These are phyloP conservation scores for Tamias sibiricus DNA, from an alignment of 2,113 vertebrate species.

Conservation along the genomic window DNA sequence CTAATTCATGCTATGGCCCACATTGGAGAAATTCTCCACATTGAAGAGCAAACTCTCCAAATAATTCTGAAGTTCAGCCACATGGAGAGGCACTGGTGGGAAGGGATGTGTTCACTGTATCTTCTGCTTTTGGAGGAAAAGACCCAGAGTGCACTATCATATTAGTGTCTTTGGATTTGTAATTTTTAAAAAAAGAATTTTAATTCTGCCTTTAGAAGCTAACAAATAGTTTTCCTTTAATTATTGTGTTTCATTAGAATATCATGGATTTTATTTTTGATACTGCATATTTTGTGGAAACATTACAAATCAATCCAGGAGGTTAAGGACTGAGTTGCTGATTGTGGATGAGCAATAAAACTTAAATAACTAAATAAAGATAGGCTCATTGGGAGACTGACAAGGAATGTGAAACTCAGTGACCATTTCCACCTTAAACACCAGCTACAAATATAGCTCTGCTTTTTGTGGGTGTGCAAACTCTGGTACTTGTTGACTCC, in stretches of 20 bases:
- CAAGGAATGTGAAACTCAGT: background rate
- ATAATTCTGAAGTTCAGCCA: background rate
- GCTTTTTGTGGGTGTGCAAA: no score
- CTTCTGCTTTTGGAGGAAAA: no score
- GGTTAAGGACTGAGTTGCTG: no score
- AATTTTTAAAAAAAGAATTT: background rate
- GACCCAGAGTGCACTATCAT: fast-evolving
- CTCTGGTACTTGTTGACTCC: fast-evolving
- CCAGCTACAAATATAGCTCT: background rate
- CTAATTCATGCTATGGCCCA: no score
- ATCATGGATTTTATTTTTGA: background rate
- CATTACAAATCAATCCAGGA: fast-evolving
- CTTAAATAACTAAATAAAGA: background rate
- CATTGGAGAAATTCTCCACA: background rate
- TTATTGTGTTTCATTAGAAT: background rate
- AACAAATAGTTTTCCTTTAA: background rate
- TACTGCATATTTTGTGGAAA: background rate
- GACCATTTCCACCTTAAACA: background rate
- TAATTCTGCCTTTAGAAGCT: background rate
- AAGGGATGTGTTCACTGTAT: fast-evolving
- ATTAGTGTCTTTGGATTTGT: background rate
- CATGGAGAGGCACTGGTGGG: fast-evolving
- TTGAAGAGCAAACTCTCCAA: background rate
- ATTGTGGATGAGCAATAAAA: background rate
- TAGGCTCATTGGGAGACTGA: background rate